Base-by-base conservation (phyloP, 2,888 invertebrate genomes). In the Cristatella mucedo region DNA sequence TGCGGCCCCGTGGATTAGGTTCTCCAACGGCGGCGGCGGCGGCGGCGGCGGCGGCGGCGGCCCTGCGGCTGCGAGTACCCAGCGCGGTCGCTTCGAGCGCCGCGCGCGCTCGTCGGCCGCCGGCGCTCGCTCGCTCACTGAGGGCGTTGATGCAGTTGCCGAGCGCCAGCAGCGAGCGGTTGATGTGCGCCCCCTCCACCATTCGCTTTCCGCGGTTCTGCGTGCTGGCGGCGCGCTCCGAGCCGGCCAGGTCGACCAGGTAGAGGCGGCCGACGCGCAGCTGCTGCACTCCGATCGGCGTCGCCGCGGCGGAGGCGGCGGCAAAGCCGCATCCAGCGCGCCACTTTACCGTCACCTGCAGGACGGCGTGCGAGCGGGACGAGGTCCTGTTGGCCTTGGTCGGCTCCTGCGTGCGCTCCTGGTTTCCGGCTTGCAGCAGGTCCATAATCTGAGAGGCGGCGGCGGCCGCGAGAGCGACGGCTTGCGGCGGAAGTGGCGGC, bases 141-240 rank as follows among this genome's bases (percentile, higher is more conserved):
- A 93, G 69, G 0, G 91, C 91, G 68, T 89, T 93, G 55, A 93
- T 93, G 61, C 89, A 91, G 69, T 93, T 93, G 1, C 85, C 91
- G 32, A 93, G 72, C 0, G 87, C 86, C 39, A 87, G 69, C 9
- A 87, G 72, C 2, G 84, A 84, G 40, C 71, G 76, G 68, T 93
- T 93, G 54, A 93, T 93, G 60, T 93, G 91, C 0, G 87, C 91
- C 3, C 93, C 66, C 44, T 66, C 66, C 15, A 66, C 60, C 64
- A 66, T 63, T 15, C 65, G 46, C 47, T 86, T 82, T 1, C 87
- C 85, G 20, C 82, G 72, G 55, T 82, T 82, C 63, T 82, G 79
- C 0, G 84, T 85, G 56, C 82, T 79, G 44, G 82, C 80, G 0
- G 93, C 91, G 29, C 89, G 72, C 68, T 93, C 93, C 0, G 87